These are phyloP conservation scores for Cyprinodon tularosa DNA, from an alignment of 2,113 vertebrate genomes.

Conservation along the genomic window DNA sequence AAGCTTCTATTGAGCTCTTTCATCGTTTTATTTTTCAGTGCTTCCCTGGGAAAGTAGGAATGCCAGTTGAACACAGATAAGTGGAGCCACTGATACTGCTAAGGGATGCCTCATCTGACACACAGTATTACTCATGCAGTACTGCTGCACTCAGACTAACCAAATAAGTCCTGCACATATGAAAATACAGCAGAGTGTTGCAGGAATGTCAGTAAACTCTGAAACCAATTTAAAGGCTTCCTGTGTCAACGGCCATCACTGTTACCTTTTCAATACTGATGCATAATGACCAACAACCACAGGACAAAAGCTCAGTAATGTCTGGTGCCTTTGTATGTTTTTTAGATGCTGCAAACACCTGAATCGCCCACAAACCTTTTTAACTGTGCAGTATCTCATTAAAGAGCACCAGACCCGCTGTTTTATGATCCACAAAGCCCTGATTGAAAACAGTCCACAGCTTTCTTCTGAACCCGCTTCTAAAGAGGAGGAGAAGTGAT, in stretches of 20 bases:
- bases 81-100: background rate
- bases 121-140: slow-evolving; percentile 19
- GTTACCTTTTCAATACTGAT: background rate
- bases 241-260: background rate
- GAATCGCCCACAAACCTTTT: slow-evolving; percentile 49
- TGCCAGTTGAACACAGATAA: background rate
- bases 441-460: slow-evolving; percentile 67
- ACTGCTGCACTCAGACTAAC: slow-evolving; percentile 6
- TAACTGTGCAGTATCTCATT: slow-evolving; percentile 50
- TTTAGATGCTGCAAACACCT: slow-evolving; percentile 66
- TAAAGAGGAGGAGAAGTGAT: slow-evolving; percentile 16
- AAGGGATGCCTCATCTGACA: slow-evolving; percentile 18
- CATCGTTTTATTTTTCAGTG: background rate
- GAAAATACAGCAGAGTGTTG: background rate
- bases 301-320: slow-evolving; percentile 18
- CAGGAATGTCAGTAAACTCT: slow-evolving; percentile 10
- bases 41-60: background rate
- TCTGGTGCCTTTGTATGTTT: slow-evolving; percentile 30
- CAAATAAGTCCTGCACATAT: slow-evolving; percentile 1
- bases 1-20: background rate
- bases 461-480: slow-evolving; percentile 31
- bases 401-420: slow-evolving; percentile 44
- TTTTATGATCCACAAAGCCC: slow-evolving; percentile 61
- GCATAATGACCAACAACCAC: background rate
- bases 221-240: background rate